phyloP scores from a whole-genome alignment of 2,797 vertebrate genomes.

The Anisognathus igniventris region DNA sequence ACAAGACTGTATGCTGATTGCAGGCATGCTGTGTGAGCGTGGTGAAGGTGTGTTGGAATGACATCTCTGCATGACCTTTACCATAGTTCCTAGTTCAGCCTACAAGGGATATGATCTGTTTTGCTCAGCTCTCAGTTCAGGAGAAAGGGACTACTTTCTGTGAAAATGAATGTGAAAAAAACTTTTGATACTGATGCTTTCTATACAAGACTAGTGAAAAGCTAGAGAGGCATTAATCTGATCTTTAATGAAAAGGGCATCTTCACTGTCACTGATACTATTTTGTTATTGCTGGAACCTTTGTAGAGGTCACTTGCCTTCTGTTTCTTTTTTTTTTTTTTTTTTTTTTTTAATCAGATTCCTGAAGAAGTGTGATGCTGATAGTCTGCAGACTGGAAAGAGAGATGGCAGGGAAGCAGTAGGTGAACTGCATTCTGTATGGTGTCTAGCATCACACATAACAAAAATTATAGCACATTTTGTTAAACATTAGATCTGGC shows the following conservation, averaged over 20 bases:
- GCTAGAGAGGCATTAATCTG: not conserved
- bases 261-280: not conserved
- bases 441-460: not conserved
- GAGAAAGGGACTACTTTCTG: not conserved
- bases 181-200: not conserved
- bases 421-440: not conserved
- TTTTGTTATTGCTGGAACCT: not conserved
- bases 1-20: not conserved
- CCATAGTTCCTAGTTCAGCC: not conserved
- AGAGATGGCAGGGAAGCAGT: not conserved
- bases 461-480: not conserved
- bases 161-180: not conserved
- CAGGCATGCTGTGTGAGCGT: accelerated
- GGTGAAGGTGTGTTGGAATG: not conserved
- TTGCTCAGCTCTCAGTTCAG: not conserved
- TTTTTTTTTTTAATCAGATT: not conserved
- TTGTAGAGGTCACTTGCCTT: not conserved
- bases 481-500: not conserved
- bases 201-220: not conserved
- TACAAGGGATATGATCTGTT: not conserved
- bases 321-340: not conserved
- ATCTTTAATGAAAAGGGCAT: not conserved
- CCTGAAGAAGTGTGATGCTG: not conserved
- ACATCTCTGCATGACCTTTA: not conserved
- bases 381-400: not conserved